These are phyloP conservation scores for Acanthornis magna DNA, from an alignment of 2,797 vertebrate species.

Conservation along the genomic window DNA sequence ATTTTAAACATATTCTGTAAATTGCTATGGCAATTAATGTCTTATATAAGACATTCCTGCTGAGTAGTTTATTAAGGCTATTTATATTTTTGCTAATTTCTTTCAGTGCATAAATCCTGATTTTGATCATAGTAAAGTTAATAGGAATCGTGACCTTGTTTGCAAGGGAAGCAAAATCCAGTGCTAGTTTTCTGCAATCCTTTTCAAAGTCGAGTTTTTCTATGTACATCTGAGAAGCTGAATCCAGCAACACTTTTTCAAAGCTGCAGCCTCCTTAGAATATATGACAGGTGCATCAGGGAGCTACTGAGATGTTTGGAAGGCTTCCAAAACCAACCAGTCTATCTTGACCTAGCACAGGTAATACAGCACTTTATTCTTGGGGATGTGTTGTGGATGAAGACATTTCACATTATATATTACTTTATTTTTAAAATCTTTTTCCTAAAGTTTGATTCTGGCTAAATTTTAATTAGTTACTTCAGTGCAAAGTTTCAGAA, in stretches of 20 bases:
- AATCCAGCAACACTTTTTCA: not conserved
- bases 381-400: not conserved
- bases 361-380: not conserved
- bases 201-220: not conserved
- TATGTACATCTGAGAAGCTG: not conserved
- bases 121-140: not conserved
- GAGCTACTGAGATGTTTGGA: not conserved
- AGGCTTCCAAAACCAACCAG: not conserved
- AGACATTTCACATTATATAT: not conserved
- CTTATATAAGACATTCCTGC: not conserved
- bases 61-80: not conserved
- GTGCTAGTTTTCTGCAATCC: not conserved
- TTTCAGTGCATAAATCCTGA: not conserved
- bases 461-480: not conserved
- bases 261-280: not conserved
- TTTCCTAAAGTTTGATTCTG: not conserved
- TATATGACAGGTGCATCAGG: not conserved
- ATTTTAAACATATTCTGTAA: not conserved
- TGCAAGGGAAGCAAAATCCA: not conserved
- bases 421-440: not conserved
- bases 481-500: not conserved
- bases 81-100: conserved; percentile 16
- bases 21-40: not conserved
- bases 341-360: not conserved
- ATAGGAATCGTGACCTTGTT: not conserved